These are phyloP conservation scores for Bryconaethiops microstoma DNA, from an alignment of 2,797 vertebrate genomes.

Conservation along the genomic window DNA sequence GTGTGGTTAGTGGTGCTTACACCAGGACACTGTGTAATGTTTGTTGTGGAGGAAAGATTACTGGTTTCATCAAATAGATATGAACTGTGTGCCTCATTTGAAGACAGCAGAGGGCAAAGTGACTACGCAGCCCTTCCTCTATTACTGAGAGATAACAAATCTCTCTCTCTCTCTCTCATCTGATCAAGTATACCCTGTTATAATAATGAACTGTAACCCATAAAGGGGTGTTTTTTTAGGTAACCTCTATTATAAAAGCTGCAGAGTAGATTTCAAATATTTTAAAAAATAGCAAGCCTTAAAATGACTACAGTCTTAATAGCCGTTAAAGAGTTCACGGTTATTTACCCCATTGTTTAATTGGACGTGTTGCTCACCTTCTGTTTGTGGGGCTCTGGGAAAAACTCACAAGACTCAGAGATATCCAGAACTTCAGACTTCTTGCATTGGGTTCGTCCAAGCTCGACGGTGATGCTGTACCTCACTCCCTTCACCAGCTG, in stretches of 20 bases:
- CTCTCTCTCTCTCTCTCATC: not conserved
- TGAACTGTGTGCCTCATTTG: not conserved
- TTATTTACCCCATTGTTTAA: not conserved
- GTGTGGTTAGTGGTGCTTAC: not conserved
- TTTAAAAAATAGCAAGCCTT: no score
- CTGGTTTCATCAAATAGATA: not conserved
- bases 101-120: not conserved
- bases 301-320: no score
- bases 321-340: no score
- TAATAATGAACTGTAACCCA: not conserved
- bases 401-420: conserved; percentile 73
- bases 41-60: not conserved
- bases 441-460: conserved; percentile 81
- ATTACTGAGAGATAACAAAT: no score
- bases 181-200: not conserved
- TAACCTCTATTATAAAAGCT: no score
- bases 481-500: conserved; percentile 80
- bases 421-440: conserved; percentile 66
- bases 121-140: no score
- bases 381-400: conserved; percentile 72
- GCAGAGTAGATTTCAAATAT: no score
- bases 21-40: not conserved
- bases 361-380: conserved; percentile 67
- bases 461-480: conserved; percentile 78
- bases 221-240: no score